These are phyloP conservation scores for Cheilinus undulatus DNA, from an alignment of 2,113 vertebrate genomes.

Conservation along the genomic window DNA sequence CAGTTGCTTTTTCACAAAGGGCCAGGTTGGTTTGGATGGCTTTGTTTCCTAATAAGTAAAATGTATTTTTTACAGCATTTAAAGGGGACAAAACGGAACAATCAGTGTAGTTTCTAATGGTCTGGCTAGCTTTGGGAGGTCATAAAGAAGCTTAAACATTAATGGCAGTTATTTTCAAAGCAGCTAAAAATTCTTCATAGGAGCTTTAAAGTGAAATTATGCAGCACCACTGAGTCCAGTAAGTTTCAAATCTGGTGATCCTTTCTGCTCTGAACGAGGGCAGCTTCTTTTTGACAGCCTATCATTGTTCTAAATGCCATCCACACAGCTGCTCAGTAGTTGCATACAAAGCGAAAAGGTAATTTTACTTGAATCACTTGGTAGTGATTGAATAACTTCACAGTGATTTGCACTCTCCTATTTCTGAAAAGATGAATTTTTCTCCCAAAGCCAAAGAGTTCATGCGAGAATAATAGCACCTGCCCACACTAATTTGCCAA, in stretches of 20 bases:
- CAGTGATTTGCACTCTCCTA: constrained; percentile 55
- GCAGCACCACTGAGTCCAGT: constrained; percentile 42
- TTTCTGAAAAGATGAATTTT: constrained; percentile 72
- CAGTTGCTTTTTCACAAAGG: no score
- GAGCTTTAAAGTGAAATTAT: constrained; percentile 60
- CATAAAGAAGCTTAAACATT: no score
- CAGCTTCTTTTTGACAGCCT: constrained; percentile 44
- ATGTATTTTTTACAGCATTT: no score
- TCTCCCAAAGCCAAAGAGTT: constrained; percentile 62
- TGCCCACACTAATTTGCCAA: constrained; percentile 67
- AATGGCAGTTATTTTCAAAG: no score
- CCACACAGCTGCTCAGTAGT: constrained; percentile 36
- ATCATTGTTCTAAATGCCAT: constrained; percentile 69
- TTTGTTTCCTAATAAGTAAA: no score
- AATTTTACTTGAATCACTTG: constrained; percentile 66
- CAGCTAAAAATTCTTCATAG: constrained; percentile 4
- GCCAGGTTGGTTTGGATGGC: no score
- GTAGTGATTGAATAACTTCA: constrained; percentile 72
- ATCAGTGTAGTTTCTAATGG: no score
- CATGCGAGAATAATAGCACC: constrained; percentile 73
- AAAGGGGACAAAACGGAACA: no score
- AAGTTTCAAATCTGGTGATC: constrained; percentile 9
- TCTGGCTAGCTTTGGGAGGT: no score
- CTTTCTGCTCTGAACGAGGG: constrained; percentile 50
- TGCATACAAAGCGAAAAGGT: constrained; percentile 72